Conservation (phyloP, 2,888 invertebrate genomes). For the Danaus chrysippus region DNA sequence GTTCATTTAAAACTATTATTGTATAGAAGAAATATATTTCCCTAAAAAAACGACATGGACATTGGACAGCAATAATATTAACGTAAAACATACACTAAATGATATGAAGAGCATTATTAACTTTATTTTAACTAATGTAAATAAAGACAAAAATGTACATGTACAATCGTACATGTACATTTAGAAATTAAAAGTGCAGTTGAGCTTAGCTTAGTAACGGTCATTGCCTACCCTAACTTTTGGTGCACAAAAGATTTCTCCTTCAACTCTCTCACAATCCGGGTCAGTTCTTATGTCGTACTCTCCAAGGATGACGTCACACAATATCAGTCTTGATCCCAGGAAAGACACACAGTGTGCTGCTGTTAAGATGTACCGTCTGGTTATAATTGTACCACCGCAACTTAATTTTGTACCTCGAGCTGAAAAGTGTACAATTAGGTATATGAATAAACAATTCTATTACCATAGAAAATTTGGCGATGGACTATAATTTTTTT, state of each 20-base stretch:
- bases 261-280: constrained; percentile 61
- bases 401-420: constrained; percentile 61
- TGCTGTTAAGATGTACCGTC: constrained; percentile 78
- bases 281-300: constrained; percentile 66
- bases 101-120: no score
- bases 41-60: not conserved
- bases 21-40: not conserved
- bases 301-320: constrained; percentile 82
- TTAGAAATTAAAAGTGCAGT: no score
- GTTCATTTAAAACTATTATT: not conserved
- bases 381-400: constrained; percentile 76
- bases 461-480: no score
- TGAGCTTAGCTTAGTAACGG: no score
- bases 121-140: no score
- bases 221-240: constrained; percentile 39
- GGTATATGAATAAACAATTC: no score
- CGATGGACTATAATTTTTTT: no score
- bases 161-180: no score
- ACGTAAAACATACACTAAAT: no score
- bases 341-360: constrained; percentile 79
- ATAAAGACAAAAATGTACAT: no score
- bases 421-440: constrained; percentile 35
- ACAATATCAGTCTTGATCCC: constrained; percentile 55
- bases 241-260: constrained; percentile 55
- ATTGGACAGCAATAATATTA: constrained; percentile 18